These are phyloP conservation scores for Gulo gulo DNA, from an alignment of 2,113 vertebrate species.

Conservation along the genomic window DNA sequence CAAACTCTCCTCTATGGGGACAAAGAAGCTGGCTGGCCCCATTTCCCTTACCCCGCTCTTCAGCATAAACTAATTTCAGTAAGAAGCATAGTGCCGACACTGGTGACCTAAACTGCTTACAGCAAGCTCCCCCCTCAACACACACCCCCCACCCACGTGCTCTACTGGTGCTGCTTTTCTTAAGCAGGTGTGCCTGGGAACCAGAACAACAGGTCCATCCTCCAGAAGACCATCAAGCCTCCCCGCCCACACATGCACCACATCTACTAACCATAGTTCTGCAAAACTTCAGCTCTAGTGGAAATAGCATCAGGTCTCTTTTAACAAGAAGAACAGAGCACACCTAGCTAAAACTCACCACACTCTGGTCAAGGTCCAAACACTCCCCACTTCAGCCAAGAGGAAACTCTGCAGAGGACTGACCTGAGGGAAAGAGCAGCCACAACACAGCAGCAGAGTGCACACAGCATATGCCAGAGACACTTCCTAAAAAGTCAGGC, in stretches of 20 bases:
- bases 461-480: neutral
- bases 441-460: neutral
- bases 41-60: too few relatives aligned
- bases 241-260: neutral
- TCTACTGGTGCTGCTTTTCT: neutral
- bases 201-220: neutral
- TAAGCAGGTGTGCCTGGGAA: neutral
- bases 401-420: neutral
- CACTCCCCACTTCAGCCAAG: neutral
- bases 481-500: neutral
- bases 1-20: neutral
- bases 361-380: neutral
- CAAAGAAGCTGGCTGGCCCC: too few relatives aligned
- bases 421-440: neutral
- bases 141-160: neutral
- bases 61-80: too few relatives aligned
- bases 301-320: neutral
- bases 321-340: neutral
- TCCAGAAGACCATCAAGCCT: neutral
- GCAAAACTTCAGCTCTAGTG: neutral
- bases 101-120: neutral
- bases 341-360: neutral
- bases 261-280: neutral
- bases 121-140: neutral
- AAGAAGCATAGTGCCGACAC: neutral